Evolutionary conservation across 2,888 invertebrate species (phyloP), one percentile per base, ranked within the genome.

Genomic region (Machimus rusticus): DNA sequence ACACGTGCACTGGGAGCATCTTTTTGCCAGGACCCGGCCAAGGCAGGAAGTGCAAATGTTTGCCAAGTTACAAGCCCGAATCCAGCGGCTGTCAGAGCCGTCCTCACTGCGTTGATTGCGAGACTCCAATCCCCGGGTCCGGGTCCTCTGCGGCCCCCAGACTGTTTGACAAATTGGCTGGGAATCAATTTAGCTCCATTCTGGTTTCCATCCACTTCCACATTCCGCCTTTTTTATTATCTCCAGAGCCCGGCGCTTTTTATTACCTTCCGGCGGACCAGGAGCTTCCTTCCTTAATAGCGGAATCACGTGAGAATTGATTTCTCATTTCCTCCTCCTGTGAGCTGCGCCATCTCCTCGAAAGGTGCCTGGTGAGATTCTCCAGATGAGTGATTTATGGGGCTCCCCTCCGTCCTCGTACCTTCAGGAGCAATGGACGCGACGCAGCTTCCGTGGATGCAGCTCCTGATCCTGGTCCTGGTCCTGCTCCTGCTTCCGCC

Each of bases 231-330:
- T 74, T 85, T 85, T 74, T 85, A 74, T 85, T 74, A 39, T 39
- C 19, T 76, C 76, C 28, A 37, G 34, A 31, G 34, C 39, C 76
- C 9, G 37, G 66, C 66, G 37, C 76, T 85, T 85, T 85, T 74
- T 46, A 85, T 85, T 74, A 74, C 57, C 85, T 85, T 85, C 74
- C 85, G 74, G 85, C 39, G 74, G 74, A 66, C 82, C 34, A 84
- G 43, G 76, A 85, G 46, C 57, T 74, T 85, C 85, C 85, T 85
- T 85, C 85, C 85, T 85, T 85, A 85, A 85, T 85, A 74, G 74
- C 74, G 43, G 39, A 46, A 43, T 85, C 85, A 85, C 74, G 85
- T 85, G 85, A 85, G 74, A 85, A 85, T 85, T 85, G 85, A 85
- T 51, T 85, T 85, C 51, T 85, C 85, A 85, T 85, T 85, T 85